A percentile compares a stretch with the other conserved stretches of the same genome.
Evolutionary conservation across 1,140 invertebrate genomes (phyloP).

Genomic region (Bicyclus anynana): DNA sequence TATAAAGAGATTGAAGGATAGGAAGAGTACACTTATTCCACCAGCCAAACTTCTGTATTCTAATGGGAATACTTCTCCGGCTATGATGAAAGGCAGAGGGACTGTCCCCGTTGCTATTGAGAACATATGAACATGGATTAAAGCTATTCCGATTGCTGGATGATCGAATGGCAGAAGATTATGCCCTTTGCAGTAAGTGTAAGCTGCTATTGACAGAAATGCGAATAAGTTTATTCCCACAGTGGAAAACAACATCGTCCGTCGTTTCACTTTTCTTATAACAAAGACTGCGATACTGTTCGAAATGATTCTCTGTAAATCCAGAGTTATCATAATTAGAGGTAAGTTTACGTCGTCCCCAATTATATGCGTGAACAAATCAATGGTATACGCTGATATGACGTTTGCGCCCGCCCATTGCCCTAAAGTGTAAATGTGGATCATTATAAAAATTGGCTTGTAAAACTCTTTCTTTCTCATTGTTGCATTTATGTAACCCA

Average conservation of each 20-base stretch:
- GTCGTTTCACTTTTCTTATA: constrained; percentile 46
- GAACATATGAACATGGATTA: constrained; percentile 52
- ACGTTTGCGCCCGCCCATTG: constrained; percentile 54
- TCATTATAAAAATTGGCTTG: constrained; percentile 55
- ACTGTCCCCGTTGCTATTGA: constrained; percentile 49
- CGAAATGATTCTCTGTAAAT: constrained; percentile 71
- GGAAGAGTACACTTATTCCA: constrained; percentile 39
- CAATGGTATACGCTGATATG: constrained; percentile 84
- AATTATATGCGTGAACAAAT: constrained; percentile 75
- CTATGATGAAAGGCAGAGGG: constrained; percentile 48
- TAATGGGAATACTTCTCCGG: constrained; percentile 54
- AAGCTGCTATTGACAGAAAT: constrained; percentile 38
- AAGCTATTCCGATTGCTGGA: constrained; percentile 35
- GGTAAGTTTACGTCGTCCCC: constrained; percentile 74
- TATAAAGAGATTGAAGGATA: constrained; percentile 41
- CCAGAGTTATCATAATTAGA: constrained; percentile 79
- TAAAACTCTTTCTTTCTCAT: constrained; percentile 53
- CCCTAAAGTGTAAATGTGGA: constrained; percentile 46
- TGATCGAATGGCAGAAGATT: constrained; percentile 39
- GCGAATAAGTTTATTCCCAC: constrained; percentile 36
- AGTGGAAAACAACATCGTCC: constrained; percentile 44
- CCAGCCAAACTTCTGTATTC: constrained; percentile 50
- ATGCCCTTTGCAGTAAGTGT: constrained; percentile 36
- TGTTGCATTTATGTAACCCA: constrained; percentile 25
- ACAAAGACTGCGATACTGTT: constrained; percentile 45